Evolutionary conservation across 2,888 invertebrate genomes (phyloP).

Genomic region (Cyaniris semiargus): DNA sequence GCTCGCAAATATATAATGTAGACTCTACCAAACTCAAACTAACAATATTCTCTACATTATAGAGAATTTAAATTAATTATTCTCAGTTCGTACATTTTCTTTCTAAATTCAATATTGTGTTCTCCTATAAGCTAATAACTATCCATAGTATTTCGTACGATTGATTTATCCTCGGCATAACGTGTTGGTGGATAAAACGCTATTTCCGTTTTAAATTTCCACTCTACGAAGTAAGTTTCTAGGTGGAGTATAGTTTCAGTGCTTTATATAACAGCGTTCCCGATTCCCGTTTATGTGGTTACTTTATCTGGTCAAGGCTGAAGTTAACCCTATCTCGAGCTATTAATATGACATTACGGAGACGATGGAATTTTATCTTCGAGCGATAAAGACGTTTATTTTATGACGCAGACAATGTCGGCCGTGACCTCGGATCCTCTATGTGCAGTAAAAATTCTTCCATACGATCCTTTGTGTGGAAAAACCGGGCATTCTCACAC

Average conservation of each 20-base stretch:
- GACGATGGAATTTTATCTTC: conserved; percentile 25
- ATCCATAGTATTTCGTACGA: too few species aligned
- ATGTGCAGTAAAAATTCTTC: conserved; percentile 34
- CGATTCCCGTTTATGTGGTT: conserved; percentile 4
- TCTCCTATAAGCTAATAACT: too few species aligned
- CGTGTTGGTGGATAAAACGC: too few species aligned
- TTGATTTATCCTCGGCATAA: too few species aligned
- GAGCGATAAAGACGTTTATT: conserved; percentile 30
- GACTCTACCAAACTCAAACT: too few species aligned
- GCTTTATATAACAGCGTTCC: neutral
- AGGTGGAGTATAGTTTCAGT: neutral
- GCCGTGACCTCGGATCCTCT: conserved; percentile 35
- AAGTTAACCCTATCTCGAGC: conserved; percentile 13
- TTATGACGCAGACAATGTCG: conserved; percentile 32
- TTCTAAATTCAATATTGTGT: too few species aligned
- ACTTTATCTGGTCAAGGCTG: conserved; percentile 21
- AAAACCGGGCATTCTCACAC: neutral
- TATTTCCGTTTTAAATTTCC: too few species aligned
- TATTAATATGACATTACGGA: conserved; percentile 29
- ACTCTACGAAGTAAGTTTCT: neutral
- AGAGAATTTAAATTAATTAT: neutral
- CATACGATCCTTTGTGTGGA: conserved; percentile 11
- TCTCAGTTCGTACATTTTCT: too few species aligned
- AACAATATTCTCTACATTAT: too few species aligned
- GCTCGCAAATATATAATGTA: too few species aligned